These are phyloP conservation scores for Nasonia vitripennis DNA, from an alignment of 1,140 invertebrate genomes.

Conservation along the genomic window DNA sequence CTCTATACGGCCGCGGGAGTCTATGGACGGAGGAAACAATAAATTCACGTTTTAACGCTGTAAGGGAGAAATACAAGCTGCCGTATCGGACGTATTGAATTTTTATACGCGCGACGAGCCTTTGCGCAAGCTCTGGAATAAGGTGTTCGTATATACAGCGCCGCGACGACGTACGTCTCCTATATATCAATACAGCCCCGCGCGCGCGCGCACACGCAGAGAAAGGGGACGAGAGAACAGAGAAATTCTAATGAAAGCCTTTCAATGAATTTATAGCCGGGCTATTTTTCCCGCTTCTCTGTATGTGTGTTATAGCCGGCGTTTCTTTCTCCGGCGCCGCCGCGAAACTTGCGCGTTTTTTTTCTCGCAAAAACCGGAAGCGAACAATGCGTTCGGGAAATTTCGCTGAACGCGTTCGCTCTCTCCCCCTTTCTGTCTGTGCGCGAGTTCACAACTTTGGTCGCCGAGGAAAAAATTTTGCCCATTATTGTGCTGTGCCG, in stretches of 20 bases:
- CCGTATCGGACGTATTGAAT: slow-evolving; percentile 44
- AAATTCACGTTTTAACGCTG: slow-evolving; percentile 44
- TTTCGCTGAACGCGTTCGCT: not conserved
- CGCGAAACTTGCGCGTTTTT: not conserved
- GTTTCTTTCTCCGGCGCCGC: not conserved
- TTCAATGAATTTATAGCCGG: slow-evolving; percentile 36
- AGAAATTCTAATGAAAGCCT: slow-evolving; percentile 41
- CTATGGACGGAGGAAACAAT: slow-evolving; percentile 35
- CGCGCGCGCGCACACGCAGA: not conserved
- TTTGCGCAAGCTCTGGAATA: not conserved
- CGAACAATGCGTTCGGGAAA: slow-evolving; percentile 25
- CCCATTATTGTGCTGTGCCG: slow-evolving; percentile 26
- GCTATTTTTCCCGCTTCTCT: not conserved
- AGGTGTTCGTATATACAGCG: not conserved
- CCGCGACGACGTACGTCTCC: not conserved
- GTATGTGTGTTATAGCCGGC: not conserved
- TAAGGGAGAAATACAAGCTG: slow-evolving; percentile 42
- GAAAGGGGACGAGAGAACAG: not conserved
- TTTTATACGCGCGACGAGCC: slow-evolving; percentile 35
- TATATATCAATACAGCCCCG: not conserved
- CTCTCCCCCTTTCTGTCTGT: not conserved
- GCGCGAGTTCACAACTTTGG: not conserved
- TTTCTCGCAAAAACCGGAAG: not conserved
- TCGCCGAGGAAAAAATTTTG: slow-evolving; percentile 1
- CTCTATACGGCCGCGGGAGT: not conserved